A percentile compares a stretch with the other conserved stretches of the same genome.
These are phyloP conservation scores for Cuculus canorus DNA, from an alignment of 2,797 vertebrate species.

Conservation along the genomic window DNA sequence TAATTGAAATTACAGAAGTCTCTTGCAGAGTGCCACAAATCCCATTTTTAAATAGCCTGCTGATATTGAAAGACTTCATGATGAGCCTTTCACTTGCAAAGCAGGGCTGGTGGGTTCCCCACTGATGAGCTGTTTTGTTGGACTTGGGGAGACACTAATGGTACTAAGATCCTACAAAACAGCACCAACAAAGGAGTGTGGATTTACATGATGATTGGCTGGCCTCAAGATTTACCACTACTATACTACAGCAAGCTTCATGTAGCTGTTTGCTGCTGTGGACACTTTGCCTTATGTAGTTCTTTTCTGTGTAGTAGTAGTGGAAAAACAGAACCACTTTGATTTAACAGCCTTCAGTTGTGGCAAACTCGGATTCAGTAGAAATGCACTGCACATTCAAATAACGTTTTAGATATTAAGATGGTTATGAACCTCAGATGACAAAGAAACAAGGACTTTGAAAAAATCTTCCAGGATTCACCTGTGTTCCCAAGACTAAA, in stretches of 20 bases:
- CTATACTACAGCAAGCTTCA: neutral
- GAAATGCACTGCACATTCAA: neutral
- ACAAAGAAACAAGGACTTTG: neutral
- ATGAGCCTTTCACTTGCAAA: constrained; percentile 57
- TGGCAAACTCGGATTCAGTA: neutral
- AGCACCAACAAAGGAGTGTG: constrained; percentile 10
- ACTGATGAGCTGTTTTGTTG: constrained; percentile 64
- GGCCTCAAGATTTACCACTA: neutral
- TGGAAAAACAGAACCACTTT: neutral
- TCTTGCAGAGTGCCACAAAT: constrained; percentile 46
- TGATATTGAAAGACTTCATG: constrained; percentile 39
- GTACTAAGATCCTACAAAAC: constrained; percentile 32
- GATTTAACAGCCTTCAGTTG: neutral
- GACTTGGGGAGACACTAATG: neutral
- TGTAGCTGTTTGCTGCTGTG: neutral
- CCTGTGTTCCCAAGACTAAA: neutral
- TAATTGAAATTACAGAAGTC: constrained; percentile 59
- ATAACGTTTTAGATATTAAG: neutral
- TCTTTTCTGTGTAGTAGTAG: neutral
- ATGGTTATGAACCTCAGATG: neutral
- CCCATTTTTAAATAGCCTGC: constrained; percentile 39
- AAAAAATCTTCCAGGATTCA: neutral
- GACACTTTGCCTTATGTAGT: neutral
- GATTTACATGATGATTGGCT: constrained; percentile 22
- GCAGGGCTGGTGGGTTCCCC: neutral